Conservation (phyloP, 2,113 vertebrate species). For the Turnix velox region DNA sequence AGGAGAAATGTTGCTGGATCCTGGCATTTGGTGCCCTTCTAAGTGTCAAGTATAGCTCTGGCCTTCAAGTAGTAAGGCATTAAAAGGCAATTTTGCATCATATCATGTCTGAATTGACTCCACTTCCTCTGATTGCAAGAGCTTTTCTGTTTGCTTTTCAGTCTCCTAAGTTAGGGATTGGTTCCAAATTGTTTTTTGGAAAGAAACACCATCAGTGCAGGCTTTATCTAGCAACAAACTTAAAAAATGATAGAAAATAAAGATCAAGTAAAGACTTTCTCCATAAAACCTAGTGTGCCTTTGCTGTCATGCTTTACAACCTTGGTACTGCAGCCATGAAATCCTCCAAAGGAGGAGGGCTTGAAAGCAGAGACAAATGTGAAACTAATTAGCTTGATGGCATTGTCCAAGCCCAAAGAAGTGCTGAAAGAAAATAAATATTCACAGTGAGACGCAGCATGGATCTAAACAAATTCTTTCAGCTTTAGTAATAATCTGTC, state of each 20-base stretch:
- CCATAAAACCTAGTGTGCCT: neutral
- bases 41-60: neutral
- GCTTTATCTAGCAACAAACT: neutral
- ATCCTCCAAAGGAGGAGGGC: neutral
- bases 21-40: neutral
- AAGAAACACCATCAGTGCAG: neutral
- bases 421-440: slow-evolving; percentile 44
- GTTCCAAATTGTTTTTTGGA: neutral
- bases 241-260: neutral
- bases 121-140: neutral
- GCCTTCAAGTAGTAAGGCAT: neutral
- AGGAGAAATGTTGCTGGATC: neutral
- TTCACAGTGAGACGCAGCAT: neutral
- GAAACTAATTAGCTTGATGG: slow-evolving; percentile 31
- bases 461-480: slow-evolving; percentile 50
- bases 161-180: neutral
- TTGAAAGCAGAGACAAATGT: neutral
- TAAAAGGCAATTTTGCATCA: neutral
- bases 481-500: slow-evolving; percentile 35
- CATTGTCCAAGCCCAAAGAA: slow-evolving; percentile 13
- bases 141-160: neutral
- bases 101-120: neutral
- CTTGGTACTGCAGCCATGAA: neutral
- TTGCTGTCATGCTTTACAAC: neutral
- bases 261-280: neutral